Base-by-base conservation (phyloP, 2,888 invertebrate species). In the Melieria omissa region DNA sequence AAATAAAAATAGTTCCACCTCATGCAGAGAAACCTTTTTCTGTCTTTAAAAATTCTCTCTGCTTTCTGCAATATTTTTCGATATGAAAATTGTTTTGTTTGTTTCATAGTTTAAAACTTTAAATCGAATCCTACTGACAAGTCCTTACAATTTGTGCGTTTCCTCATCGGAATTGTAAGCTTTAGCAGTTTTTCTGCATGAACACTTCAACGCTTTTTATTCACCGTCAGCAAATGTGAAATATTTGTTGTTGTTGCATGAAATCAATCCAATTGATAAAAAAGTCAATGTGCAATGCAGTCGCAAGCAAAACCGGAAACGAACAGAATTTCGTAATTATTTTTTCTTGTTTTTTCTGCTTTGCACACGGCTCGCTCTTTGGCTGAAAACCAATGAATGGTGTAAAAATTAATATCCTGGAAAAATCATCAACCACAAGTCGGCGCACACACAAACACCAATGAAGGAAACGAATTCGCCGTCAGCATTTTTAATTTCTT, bases 331-430 rank as follows among this genome's bases (percentile, higher is more conserved):
- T 29, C 29, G 29, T 29, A 29, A 29, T 29, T 29, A 29, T 29
- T 1, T 55, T 70, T 73, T 67, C 70, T 73, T 55, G 61, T 64
- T 29, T 65, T 65, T 62, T 46, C 57, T 14, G 58, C n/a, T 5
- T 57, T 29, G 2, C 29, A 45, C 47, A 41, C 14, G 44, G 12
- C 44, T 63, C 12, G 61, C 45, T 66, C 70, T 70, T 70, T 70
- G 62, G 41, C 65, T 54, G 70, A 68, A 74, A 76, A 74, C 80
- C 83, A 84, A 82, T 84, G 84, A 84, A 84, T 84, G 82, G 80
- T 83, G 80, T 82, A 84, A 84, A 84, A 84, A 84, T 84, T 82
- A 84, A 84, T 84, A 84, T 84, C 84, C 84, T 84, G 84, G 78
- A 78, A 78, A 77, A 75, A 77, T 77, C 73, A 74, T 41, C 64